Conservation (phyloP, 2,797 vertebrate species). For the Onychomys torridus region DNA sequence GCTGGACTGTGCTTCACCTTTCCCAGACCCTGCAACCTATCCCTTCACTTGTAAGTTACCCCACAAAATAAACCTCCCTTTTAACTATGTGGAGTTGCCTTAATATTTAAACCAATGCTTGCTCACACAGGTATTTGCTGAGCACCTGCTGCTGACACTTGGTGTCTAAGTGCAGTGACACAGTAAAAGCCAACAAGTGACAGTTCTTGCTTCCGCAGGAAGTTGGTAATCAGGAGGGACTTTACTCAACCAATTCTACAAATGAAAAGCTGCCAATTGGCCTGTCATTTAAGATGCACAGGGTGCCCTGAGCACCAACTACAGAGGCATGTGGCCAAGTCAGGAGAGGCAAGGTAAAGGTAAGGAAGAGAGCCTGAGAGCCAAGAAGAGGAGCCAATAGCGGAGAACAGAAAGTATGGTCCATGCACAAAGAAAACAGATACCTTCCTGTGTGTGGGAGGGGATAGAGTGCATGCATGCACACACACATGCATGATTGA, state of each 20-base stretch:
- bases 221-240: fast-evolving
- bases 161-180: background rate
- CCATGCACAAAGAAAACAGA: background rate
- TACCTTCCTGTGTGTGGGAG: fast-evolving
- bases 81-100: no score
- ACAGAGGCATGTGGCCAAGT: background rate
- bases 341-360: background rate
- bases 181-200: background rate
- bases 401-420: background rate
- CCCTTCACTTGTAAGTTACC: no score
- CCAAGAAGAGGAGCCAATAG: background rate
- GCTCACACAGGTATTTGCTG: no score
- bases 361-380: background rate
- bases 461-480: background rate
- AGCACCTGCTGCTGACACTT: background rate
- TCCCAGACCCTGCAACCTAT: no score
- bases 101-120: no score
- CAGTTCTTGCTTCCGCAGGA: background rate
- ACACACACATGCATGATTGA: no score
- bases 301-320: background rate
- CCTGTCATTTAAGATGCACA: background rate
- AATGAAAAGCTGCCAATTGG: background rate
- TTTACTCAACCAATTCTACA: background rate
- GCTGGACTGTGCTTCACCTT: no score
- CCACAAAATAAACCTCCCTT: no score